Evolutionary conservation across 1,140 invertebrate species (phyloP).

Genomic region (Lycorma delicatula): DNA sequence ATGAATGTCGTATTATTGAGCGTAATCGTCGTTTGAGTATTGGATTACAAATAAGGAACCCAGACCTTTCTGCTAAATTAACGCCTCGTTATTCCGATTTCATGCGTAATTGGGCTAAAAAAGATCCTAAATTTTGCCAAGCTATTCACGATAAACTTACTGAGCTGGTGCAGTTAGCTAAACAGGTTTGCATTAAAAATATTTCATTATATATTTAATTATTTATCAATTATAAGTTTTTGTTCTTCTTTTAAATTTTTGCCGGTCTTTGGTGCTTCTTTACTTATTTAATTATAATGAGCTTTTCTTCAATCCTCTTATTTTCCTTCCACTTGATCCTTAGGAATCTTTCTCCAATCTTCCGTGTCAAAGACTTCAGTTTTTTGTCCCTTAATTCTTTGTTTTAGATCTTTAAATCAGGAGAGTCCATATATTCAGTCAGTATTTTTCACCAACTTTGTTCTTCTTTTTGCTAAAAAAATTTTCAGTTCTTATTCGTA

Average conservation of each 20-base stretch:
- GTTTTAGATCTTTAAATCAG: no score
- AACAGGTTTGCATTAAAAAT: slow-evolving; percentile 53
- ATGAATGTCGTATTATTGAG: slow-evolving; percentile 79
- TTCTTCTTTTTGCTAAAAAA: no score
- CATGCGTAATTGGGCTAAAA: slow-evolving; percentile 74
- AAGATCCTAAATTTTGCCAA: slow-evolving; percentile 71
- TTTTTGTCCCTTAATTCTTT: no score
- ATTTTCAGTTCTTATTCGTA: no score
- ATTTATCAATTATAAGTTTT: no score
- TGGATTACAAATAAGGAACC: slow-evolving; percentile 83
- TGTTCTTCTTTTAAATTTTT: neutral
- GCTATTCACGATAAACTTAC: slow-evolving; percentile 76
- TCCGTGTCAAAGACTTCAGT: no score
- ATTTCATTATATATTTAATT: slow-evolving; percentile 9
- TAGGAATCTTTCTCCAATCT: no score
- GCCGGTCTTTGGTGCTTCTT: neutral
- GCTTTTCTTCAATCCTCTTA: neutral
- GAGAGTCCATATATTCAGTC: no score
- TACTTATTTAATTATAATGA: neutral
- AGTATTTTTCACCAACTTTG: no score
- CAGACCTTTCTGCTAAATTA: slow-evolving; percentile 70
- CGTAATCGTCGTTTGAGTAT: slow-evolving; percentile 79
- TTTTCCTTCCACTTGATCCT: no score
- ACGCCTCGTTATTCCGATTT: slow-evolving; percentile 79
- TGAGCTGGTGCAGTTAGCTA: slow-evolving; percentile 78